These are phyloP conservation scores for Neofelis nebulosa DNA, from an alignment of 2,113 vertebrate species.

Conservation along the genomic window DNA sequence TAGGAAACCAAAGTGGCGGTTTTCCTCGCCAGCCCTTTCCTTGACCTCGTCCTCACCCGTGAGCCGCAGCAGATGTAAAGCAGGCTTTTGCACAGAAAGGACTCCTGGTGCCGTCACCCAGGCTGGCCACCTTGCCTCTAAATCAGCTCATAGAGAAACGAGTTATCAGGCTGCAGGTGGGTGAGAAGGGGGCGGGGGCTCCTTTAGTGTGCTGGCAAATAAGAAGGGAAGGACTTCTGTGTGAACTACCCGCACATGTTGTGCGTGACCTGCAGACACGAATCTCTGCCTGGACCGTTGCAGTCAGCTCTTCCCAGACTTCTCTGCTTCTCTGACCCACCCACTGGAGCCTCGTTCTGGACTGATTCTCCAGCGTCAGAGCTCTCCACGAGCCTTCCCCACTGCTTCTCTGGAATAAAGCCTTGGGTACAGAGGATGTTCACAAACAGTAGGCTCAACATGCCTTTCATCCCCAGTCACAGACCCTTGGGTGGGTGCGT, in stretches of 20 bases:
- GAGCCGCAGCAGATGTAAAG: not conserved
- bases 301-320: not conserved
- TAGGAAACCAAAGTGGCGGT: not conserved
- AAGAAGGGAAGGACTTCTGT: fast-evolving
- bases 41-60: not conserved
- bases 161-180: not conserved
- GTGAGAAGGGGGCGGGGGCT: not conserved
- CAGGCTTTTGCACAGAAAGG: not conserved
- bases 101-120: fast-evolving
- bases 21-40: not conserved
- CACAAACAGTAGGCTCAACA: not conserved
- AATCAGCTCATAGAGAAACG: not conserved
- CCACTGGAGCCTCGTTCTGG: fast-evolving
- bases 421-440: not conserved
- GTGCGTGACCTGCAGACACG: fast-evolving
- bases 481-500: not conserved
- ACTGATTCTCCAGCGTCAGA: not conserved
- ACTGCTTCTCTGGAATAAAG: not conserved
- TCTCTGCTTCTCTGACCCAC: not conserved
- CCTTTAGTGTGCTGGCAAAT: not conserved
- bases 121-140: not conserved
- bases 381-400: too few species aligned
- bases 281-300: not conserved
- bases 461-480: not conserved
- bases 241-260: fast-evolving